These are phyloP conservation scores for Characodon lateralis DNA, from an alignment of 2,797 vertebrate genomes.

Conservation along the genomic window DNA sequence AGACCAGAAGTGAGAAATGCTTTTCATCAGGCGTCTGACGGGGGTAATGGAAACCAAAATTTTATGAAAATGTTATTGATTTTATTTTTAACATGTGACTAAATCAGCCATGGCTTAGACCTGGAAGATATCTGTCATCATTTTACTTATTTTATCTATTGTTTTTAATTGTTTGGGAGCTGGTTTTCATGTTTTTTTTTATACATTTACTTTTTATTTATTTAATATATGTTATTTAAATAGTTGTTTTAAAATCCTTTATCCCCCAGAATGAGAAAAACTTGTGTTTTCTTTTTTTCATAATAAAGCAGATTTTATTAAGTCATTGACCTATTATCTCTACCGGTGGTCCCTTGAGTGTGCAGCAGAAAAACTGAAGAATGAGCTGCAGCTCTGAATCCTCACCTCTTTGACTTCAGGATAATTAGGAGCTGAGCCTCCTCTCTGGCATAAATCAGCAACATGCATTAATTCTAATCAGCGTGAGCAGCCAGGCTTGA, in stretches of 20 bases:
- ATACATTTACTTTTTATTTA: not conserved
- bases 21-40: no score
- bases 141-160: not conserved
- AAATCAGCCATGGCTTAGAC: not conserved
- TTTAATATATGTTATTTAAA: not conserved
- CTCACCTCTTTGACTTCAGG: constrained; percentile 67
- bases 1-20: no score
- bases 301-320: not conserved
- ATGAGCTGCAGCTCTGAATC: constrained; percentile 33
- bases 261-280: not conserved
- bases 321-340: not conserved
- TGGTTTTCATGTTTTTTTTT: not conserved
- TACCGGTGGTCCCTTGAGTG: not conserved
- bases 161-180: not conserved
- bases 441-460: constrained; percentile 71
- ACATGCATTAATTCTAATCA: constrained; percentile 79
- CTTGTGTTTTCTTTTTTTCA: not conserved
- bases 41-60: no score
- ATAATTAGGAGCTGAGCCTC: constrained; percentile 68
- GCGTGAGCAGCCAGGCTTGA: constrained; percentile 72
- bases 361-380: constrained; percentile 10
- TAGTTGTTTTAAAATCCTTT: not conserved
- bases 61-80: no score
- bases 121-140: not conserved
- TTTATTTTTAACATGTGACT: not conserved